Evolutionary conservation across 2,113 vertebrate genomes (phyloP), one percentile per base, ranked within the genome.

Genomic region (Jacana jacana): DNA sequence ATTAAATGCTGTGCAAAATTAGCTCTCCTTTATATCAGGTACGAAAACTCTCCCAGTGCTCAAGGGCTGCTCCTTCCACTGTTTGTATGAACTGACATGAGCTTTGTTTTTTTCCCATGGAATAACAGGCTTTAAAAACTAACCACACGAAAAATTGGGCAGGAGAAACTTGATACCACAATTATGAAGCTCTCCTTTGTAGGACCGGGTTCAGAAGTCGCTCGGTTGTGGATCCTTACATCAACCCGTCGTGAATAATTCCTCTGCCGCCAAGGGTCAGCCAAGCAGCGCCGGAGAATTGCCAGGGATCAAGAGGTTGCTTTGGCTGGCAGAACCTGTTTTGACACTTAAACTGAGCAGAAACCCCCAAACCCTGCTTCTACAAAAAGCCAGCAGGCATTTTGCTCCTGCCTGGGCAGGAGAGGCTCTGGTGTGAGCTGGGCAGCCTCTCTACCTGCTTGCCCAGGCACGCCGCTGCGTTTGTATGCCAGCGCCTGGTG

Each of bases 401-500:
- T 81, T 51, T 69, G 66, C 15, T 80, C 35, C 35, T 51, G 25
- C 13, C 12, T 35, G 57, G 61, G 69, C 54, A 61, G 71, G 57
- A 57, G 2, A 39, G 57, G 48, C 1, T 0, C 1, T 20, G 80
- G 30, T 15, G 18, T 9, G 60, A 57, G n/a, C 2, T 1, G 13
- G 37, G 68, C 48, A 40, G 58, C 58, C 65, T 48, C 6, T 8
- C 8, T 35, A 7, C 8, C 1, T 1, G 1, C 42, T 33, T 3
- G 44, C n/a, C 25, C 20, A 2, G 75, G 35, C 28, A n/a, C 35
- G 3, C 25, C 30, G 65, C 22, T 27, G 60, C 65, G 79, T 55
- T 30, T 55, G 42, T 25, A 33, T 6, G 1, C 61, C 0, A 0
- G 42, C 1, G 1, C 65, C 68, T 1, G 3, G 52, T 1, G 42